These are phyloP conservation scores for Psettodes erumei DNA, from an alignment of 2,113 vertebrate genomes.

Conservation along the genomic window DNA sequence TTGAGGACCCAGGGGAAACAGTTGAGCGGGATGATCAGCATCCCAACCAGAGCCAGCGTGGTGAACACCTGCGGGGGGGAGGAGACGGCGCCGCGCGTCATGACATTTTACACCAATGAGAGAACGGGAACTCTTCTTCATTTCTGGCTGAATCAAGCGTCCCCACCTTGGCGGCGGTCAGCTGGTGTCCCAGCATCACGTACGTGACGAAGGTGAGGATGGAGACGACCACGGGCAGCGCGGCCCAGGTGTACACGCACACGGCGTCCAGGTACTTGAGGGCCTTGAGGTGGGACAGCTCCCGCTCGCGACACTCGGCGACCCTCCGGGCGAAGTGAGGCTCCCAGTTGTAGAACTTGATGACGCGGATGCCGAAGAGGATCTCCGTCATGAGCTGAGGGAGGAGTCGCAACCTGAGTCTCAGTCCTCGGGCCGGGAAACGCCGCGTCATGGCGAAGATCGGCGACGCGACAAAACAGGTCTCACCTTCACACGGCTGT, in stretches of 20 bases:
- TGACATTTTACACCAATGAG: no score
- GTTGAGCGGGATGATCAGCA: constrained; percentile 95
- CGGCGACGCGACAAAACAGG: no score
- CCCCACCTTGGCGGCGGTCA: constrained; percentile 94
- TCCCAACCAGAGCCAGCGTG: constrained; percentile 90
- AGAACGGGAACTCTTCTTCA: no score
- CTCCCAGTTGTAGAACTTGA: constrained; percentile 97
- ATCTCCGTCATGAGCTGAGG: constrained; percentile 92
- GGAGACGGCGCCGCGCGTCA: not conserved
- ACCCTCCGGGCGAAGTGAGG: constrained; percentile 85
- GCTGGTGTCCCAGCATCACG: constrained; percentile 89
- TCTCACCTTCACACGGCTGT: constrained; percentile 91
- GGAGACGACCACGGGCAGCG: constrained; percentile 92
- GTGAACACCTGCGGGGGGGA: constrained; percentile 91
- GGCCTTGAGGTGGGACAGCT: constrained; percentile 85
- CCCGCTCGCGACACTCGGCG: constrained; percentile 79
- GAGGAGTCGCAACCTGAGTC: not conserved
- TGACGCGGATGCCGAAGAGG: constrained; percentile 91
- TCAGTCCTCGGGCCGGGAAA: no score
- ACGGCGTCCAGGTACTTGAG: constrained; percentile 93
- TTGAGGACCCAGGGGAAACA: constrained; percentile 96
- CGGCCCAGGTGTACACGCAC: constrained; percentile 97
- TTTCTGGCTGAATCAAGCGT: not conserved
- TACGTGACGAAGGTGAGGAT: constrained; percentile 94
- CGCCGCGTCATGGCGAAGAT: no score